phyloP scores from a whole-genome alignment of 2,888 invertebrate genomes.

The Apotomis betuletana region DNA sequence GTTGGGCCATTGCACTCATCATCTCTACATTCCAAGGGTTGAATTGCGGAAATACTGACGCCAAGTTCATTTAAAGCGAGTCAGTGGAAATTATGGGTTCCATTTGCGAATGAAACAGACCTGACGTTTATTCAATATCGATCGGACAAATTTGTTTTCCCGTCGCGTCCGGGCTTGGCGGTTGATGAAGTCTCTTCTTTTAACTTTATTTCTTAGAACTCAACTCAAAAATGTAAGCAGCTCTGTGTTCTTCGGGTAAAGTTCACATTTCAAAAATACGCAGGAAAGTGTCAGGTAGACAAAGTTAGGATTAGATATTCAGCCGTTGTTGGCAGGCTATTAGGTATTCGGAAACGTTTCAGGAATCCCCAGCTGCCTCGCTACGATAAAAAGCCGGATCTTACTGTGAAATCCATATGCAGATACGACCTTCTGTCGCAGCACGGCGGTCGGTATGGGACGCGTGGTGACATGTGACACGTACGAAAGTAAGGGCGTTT shows the following conservation, averaged over 20 bases:
- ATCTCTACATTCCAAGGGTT: background rate
- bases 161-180: conserved; percentile 55
- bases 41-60: background rate
- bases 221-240: background rate
- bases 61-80: conserved; percentile 1
- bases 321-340: background rate
- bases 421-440: no score
- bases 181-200: conserved; percentile 42
- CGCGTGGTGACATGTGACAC: conserved; percentile 30
- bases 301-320: background rate
- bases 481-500: conserved; percentile 11
- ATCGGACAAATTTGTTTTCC: conserved; percentile 56
- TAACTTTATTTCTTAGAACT: background rate
- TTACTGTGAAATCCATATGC: no score
- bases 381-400: no score
- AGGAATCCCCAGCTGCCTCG: background rate
- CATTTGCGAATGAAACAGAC: conserved; percentile 24
- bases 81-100: conserved; percentile 14
- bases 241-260: background rate
- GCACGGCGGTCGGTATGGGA: background rate
- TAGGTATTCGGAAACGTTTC: conserved; percentile 11
- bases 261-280: background rate
- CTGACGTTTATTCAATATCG: conserved; percentile 49
- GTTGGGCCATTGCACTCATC: no score
- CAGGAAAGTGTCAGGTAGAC: background rate